Evolutionary conservation across 2,113 vertebrate species (phyloP).

Genomic region (Bambusicola thoracicus): DNA sequence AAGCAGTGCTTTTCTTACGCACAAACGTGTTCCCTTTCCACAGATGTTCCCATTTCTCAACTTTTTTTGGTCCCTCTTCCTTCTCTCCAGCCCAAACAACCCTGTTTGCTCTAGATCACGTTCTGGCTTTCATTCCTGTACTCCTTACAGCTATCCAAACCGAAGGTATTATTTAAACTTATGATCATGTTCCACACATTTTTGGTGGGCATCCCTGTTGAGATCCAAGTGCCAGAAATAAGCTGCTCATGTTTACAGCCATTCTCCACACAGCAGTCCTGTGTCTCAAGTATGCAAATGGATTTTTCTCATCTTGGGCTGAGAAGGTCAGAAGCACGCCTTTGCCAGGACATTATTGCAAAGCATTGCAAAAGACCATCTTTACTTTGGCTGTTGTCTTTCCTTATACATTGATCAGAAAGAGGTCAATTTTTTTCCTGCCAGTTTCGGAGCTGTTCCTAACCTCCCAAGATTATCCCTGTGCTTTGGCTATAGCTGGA

Average conservation of each 20-base stretch:
- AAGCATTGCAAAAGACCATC: neutral
- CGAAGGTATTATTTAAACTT: slow-evolving; percentile 46
- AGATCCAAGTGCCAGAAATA: neutral
- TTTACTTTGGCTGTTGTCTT: neutral
- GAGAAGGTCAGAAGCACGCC: neutral
- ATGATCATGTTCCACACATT: slow-evolving; percentile 12
- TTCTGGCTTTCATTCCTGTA: neutral
- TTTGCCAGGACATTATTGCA: neutral
- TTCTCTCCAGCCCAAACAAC: neutral
- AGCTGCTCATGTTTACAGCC: slow-evolving; percentile 2
- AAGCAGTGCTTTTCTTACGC: neutral
- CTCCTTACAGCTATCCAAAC: slow-evolving; percentile 25
- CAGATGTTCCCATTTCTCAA: neutral
- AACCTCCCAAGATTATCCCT: neutral
- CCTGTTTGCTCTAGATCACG: neutral
- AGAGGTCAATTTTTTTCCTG: neutral
- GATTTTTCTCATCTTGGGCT: neutral
- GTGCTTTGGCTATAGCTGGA: neutral
- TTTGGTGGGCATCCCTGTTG: slow-evolving; percentile 4
- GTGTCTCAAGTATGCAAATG: slow-evolving; percentile 33
- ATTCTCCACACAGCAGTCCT: slow-evolving; percentile 22
- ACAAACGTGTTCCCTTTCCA: neutral
- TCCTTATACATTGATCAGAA: neutral
- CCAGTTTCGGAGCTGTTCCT: neutral
- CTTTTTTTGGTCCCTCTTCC: neutral